Base-by-base conservation (phyloP, 2,797 vertebrate species). In the Falco berigora region DNA sequence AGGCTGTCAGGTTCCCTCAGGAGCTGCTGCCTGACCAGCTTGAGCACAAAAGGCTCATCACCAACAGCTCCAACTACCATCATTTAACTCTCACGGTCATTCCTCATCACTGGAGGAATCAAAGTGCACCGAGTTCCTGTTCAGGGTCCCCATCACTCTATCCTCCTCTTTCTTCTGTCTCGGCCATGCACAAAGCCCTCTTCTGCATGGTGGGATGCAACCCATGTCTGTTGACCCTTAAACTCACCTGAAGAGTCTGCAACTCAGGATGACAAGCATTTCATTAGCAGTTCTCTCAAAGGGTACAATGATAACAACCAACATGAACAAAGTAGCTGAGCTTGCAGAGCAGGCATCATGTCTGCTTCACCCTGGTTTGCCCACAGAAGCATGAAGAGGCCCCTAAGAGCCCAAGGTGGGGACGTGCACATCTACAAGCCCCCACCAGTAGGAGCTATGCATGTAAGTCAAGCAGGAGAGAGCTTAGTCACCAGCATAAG, bases 101-200 rank as follows among this genome's bases (percentile, higher is more conserved):
- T 89, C 38, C 72, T 49, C 63, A 28, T 24, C 50, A 52, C 14
- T 36, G 42, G 47, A 53, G 6, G 11, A 46, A 38, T 19, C 30
- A 59, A 74, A 72, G 3, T 46, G 36, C 52, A 86, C 13, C 2
- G 9, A 32, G 21, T 7, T 82, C 30, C 75, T 19, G 4, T 34
- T 36, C 30, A 86, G 15, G 3, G 36, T 40, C 14, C 24, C 61
- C 49, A 28, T 5, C 0, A 0, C 7, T 14, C 11, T 34, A 34
- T 86, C 9, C 7, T 77, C 49, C 50, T 38, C 53, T 50, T 76
- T 22, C 30, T 80, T 52, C 36, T 32, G 3, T 12, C 58, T 75
- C 38, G 28, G 38, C 63, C 32, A 66, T 23, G 18, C 14, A 62
- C 18, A 28, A 53, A 38, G 3, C 11, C 25, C 21, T 52, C 58